Conservation (phyloP, 2,888 invertebrate species). For the Ornithoptera alexandrae region DNA sequence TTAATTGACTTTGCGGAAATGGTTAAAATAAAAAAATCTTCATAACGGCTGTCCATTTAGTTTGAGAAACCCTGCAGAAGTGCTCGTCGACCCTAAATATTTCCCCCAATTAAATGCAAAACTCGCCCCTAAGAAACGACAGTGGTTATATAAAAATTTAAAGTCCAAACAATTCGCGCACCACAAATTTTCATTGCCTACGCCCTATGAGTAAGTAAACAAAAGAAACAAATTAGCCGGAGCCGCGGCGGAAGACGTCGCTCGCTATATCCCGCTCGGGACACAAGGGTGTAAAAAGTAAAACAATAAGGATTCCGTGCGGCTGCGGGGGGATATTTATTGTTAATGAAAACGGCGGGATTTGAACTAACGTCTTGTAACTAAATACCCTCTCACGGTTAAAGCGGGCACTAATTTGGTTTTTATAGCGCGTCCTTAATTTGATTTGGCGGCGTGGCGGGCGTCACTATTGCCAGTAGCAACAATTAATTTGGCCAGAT, state of each 20-base stretch:
- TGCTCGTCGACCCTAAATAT: constrained; percentile 74
- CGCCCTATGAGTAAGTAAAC: constrained; percentile 74
- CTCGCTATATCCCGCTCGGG: constrained; percentile 65
- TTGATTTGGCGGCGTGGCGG: constrained; percentile 80
- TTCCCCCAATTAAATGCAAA: constrained; percentile 78
- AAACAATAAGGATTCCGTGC: constrained; percentile 79
- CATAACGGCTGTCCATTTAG: constrained; percentile 77
- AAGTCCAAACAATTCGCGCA: constrained; percentile 79
- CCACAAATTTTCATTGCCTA: constrained; percentile 79
- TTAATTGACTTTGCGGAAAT: constrained; percentile 53
- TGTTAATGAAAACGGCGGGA: constrained; percentile 81
- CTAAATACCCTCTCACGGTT: constrained; percentile 80
- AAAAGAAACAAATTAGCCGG: constrained; percentile 76
- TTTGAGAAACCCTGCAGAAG: constrained; percentile 77
- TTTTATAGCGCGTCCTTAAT: constrained; percentile 81
- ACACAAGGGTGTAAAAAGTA: constrained; percentile 81
- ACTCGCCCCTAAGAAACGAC: constrained; percentile 63
- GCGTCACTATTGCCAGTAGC: constrained; percentile 75
- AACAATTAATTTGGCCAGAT: constrained; percentile 80
- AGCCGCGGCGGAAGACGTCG: constrained; percentile 65
- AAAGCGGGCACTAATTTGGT: constrained; percentile 81
- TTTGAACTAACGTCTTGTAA: constrained; percentile 81
- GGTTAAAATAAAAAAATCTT: constrained; percentile 71
- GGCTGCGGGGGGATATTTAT: constrained; percentile 79
- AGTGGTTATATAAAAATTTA: constrained; percentile 78